Base-by-base conservation (phyloP, 2,888 invertebrate genomes). In the Aphidius colemani region DNA sequence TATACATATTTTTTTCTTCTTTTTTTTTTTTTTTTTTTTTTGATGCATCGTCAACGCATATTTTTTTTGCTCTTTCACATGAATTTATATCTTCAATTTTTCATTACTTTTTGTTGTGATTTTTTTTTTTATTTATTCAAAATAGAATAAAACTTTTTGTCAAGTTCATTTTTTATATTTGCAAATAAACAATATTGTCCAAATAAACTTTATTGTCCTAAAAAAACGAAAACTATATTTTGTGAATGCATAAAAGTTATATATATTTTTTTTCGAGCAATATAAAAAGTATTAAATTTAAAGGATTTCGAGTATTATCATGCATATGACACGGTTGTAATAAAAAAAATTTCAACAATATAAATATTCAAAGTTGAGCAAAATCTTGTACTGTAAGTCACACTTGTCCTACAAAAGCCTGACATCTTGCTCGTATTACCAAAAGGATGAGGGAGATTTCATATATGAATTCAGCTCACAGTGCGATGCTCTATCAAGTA, bases 401-500 rank as follows among this genome's bases (percentile, higher is more conserved):
- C 41, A 50, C 40, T 55, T 40, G 51, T 53, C 53, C 57, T 43
- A 44, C 63, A 51, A 48, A 59, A 55, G 43, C 59, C 49, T 59
- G 50, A 44, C 56, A 39, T 53, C 53, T 63, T 53, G 41, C 8
- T 59, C 41, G 56, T 48, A 18, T 18, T 51, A 45, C 50, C 13
- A 53, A 62, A 64, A 64, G 63, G 58, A 62, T 61, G 48, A 58
- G 60, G 62, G 64, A 63, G 67, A 66, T 69, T 69, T 71, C 59
- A 64, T 40, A 63, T 60, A 55, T 58, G 67, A 71, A 72, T 69
- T 70, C 30, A 30, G 69, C 61, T 65, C 60, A 59, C 63, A 64
- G 73, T 73, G 72, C 70, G 70, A 70, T 69, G 70, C 69, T 67
- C 72, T 67, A 66, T 74, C 65, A 74, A 78, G 78, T 74, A 72